These are phyloP conservation scores for Argynnis bischoffii DNA, from an alignment of 2,888 invertebrate species.

Conservation along the genomic window DNA sequence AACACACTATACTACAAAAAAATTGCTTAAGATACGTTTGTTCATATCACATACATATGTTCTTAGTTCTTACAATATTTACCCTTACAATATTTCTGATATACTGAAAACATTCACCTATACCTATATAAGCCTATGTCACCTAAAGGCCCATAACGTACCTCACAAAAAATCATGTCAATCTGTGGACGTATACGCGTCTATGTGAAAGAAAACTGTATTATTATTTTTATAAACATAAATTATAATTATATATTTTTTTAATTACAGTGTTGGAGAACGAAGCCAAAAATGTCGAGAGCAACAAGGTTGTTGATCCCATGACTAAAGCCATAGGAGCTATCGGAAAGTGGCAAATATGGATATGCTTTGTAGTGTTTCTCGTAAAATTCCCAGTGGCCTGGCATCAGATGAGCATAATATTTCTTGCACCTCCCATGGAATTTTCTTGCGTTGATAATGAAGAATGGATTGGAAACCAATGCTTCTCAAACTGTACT, in stretches of 20 bases:
- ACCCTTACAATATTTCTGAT: too few species aligned
- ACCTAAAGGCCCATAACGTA: too few species aligned
- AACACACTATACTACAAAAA: too few species aligned
- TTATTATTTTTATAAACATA: neutral
- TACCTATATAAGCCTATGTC: too few species aligned
- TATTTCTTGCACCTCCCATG: conserved; percentile 88
- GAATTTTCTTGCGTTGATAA: conserved; percentile 76
- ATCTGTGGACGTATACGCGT: neutral
- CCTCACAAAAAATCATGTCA: too few species aligned
- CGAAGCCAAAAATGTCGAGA: conserved; percentile 59
- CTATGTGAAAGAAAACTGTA: neutral
- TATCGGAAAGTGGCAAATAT: conserved; percentile 89
- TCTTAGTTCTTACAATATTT: too few species aligned
- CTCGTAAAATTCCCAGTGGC: conserved; percentile 90
- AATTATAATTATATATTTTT: conserved; percentile 17
- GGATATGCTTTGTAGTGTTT: conserved; percentile 86
- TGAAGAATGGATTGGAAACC: conserved; percentile 64
- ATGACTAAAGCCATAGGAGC: conserved; percentile 87
- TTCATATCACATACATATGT: too few species aligned
- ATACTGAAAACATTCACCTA: too few species aligned
- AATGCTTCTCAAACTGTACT: conserved; percentile 81
- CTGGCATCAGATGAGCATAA: conserved; percentile 90
- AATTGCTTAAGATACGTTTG: too few species aligned
- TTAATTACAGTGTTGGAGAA: conserved; percentile 70
- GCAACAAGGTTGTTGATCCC: conserved; percentile 77